These are phyloP conservation scores for Atrina japonica DNA, from an alignment of 2,888 invertebrate genomes.

Conservation along the genomic window DNA sequence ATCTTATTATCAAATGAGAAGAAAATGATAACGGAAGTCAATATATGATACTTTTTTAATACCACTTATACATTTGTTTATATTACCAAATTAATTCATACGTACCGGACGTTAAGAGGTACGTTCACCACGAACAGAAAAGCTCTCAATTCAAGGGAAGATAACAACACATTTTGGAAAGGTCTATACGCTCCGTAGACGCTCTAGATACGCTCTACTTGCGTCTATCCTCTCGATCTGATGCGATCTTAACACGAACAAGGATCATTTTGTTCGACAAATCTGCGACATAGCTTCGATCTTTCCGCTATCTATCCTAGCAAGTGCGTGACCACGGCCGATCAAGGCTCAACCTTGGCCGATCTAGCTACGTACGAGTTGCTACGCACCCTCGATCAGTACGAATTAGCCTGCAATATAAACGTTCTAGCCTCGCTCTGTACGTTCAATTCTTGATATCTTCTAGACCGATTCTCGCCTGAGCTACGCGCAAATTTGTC, in stretches of 20 bases:
- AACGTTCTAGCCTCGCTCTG: conserved; percentile 8
- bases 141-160: too few relatives aligned
- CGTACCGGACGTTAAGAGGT: too few relatives aligned
- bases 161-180: too few relatives aligned
- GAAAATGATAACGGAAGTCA: too few relatives aligned
- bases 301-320: conserved; percentile 5
- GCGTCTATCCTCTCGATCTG: not conserved
- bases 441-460: conserved; percentile 1
- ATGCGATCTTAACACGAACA: not conserved
- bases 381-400: not conserved
- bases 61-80: too few relatives aligned
- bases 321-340: conserved; percentile 2
- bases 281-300: conserved; percentile 2
- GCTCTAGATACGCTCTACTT: too few relatives aligned
- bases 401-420: not conserved
- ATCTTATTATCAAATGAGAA: too few relatives aligned
- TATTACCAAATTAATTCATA: too few relatives aligned
- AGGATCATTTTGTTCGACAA: not conserved
- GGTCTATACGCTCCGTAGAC: not conserved
- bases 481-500: not conserved
- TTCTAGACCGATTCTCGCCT: conserved; percentile 1
- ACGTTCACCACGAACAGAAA: too few relatives aligned
- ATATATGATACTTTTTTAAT: too few relatives aligned
- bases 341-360: conserved; percentile 7
- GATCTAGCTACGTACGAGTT: not conserved